phyloP scores from a whole-genome alignment of 2,797 vertebrate genomes.

The Benthosema pterotum region DNA sequence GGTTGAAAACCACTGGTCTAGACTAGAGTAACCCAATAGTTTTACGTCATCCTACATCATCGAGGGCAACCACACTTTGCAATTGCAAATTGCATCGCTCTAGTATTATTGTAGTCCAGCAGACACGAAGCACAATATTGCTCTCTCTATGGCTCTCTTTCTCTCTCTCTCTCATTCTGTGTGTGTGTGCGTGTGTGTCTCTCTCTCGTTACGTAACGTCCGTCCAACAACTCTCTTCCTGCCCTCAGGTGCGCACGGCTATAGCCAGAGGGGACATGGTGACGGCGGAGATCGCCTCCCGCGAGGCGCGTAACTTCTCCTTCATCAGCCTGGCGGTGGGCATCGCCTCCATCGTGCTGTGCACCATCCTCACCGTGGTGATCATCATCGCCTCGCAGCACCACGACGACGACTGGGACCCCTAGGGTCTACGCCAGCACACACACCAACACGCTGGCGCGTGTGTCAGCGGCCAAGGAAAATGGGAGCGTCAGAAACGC shows the following conservation, averaged over 20 bases:
- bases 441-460: slow-evolving; percentile 1
- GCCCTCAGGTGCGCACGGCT: slow-evolving; percentile 87
- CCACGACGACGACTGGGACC: slow-evolving; percentile 94
- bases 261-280: slow-evolving; percentile 93
- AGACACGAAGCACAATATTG: too few relatives aligned
- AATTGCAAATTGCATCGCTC: too few relatives aligned
- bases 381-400: slow-evolving; percentile 96
- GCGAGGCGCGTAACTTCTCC: slow-evolving; percentile 95
- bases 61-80: too few relatives aligned
- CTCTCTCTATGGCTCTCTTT: slow-evolving; percentile 14
- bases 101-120: slow-evolving; percentile 26
- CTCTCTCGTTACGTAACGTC: slow-evolving; percentile 27
- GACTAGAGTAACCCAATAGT: too few relatives aligned
- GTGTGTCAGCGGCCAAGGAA: slow-evolving; percentile 48
- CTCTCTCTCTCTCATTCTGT: neutral
- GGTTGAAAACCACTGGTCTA: too few relatives aligned
- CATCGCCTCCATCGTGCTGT: slow-evolving; percentile 94
- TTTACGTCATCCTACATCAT: too few relatives aligned
- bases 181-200: neutral
- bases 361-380: slow-evolving; percentile 95
- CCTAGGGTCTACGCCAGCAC: slow-evolving; percentile 64
- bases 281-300: slow-evolving; percentile 92
- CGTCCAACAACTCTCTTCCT: slow-evolving; percentile 40
- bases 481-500: slow-evolving; percentile 44
- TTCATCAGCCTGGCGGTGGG: slow-evolving; percentile 96